Evolutionary conservation across 2,888 invertebrate species (phyloP).

Genomic region (Apodemia duryi): DNA sequence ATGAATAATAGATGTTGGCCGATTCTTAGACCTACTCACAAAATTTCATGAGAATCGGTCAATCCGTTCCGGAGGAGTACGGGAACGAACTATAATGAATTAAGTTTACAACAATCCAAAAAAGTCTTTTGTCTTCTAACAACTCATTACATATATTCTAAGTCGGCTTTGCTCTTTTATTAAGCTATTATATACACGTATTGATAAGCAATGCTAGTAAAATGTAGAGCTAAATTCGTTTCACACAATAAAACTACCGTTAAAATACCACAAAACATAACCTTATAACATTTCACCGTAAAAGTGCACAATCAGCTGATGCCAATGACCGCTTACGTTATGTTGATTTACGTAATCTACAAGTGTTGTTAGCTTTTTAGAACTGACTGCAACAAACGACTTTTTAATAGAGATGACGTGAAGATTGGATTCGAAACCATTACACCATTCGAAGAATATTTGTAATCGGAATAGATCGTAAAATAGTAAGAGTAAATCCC

Average conservation of each 20-base stretch:
- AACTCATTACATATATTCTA: too few species aligned
- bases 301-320: slow-evolving; percentile 12
- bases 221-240: not conserved
- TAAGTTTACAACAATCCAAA: too few species aligned
- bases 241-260: not conserved
- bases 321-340: not conserved
- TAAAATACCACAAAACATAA: not conserved
- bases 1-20: too few species aligned
- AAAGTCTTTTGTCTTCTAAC: too few species aligned
- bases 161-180: too few species aligned
- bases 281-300: slow-evolving; percentile 1
- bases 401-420: not conserved
- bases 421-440: not conserved
- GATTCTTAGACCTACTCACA: too few species aligned
- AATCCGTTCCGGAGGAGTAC: too few species aligned
- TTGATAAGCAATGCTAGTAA: not conserved
- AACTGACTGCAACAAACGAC: not conserved
- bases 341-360: slow-evolving; percentile 3
- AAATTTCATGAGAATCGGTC: too few species aligned
- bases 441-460: not conserved
- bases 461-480: too few species aligned
- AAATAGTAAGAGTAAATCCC: too few species aligned
- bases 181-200: too few species aligned
- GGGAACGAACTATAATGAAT: too few species aligned
- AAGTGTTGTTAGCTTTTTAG: slow-evolving; percentile 4